Evolutionary conservation across 2,888 invertebrate genomes (phyloP), one percentile per base, ranked within the genome.

Genomic region (Oasisia sp.): DNA sequence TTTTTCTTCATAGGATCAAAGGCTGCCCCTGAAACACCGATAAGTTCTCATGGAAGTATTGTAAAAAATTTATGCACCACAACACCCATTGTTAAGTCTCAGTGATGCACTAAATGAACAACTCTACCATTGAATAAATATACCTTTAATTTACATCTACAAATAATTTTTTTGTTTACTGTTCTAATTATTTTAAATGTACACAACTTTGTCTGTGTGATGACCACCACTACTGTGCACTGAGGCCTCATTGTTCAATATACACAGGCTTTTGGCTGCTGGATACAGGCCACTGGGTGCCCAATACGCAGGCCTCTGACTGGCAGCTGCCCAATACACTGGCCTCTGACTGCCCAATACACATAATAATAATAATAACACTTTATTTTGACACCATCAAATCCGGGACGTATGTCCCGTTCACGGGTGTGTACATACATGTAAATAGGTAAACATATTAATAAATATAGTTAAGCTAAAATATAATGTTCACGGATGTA

Each of bases 1-100:
- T 97, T 97, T 38, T 97, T 97, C 94, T 98, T 97, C 93, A 98
- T 96, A 8, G 98, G 98, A 96, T 98, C 98, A 95, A 98, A 98
- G 32, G 95, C 95, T 91, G 95, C 95, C 91, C 93, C 96, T 95
- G 93, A 12, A 92, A 92, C 32, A 45, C 9, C 50, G 91, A 58
- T 9, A 89, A 19, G 7, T 56, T 32, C n/a, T 45, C 32, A 56
- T n/a, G 19, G 32, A 58, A 50, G n/a, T 91, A 91, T 32, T 89
- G 44, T 89, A 91, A 32, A 7, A 74, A 38, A 38, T 38, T 1
- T 1, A 38, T 38, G 38, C 4, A 38, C 38, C 38, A 38, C 2
- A 38, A 38, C 38, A 38, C 19, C 7, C 74, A 19, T 74, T n/a
- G 19, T 27, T 2, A 74, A 2, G n/a, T 74, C 19, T 14, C 27